phyloP scores from a whole-genome alignment of 2,113 vertebrate species.

The Sturnira hondurensis region DNA sequence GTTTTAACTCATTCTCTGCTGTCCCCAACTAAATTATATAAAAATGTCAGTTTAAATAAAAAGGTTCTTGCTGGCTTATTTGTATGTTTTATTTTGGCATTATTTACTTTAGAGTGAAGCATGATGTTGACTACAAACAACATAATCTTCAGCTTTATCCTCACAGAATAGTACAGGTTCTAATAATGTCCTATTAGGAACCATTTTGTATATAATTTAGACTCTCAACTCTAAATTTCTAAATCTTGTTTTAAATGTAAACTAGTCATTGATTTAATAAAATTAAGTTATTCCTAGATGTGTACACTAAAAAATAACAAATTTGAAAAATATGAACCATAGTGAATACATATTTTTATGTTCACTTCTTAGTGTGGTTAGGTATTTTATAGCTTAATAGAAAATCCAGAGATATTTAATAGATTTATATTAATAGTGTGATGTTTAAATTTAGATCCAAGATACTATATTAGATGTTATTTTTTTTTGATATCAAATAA shows the following conservation, averaged over 20 bases:
- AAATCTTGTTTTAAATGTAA: conserved; percentile 21
- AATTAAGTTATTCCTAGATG: not conserved
- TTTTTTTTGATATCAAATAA: not conserved
- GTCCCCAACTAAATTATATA: not conserved
- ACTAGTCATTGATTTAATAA: not conserved
- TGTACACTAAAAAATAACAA: not conserved
- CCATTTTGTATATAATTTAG: not conserved
- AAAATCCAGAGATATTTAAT: not conserved
- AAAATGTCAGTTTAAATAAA: not conserved
- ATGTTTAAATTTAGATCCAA: conserved; percentile 7
- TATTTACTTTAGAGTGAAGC: not conserved
- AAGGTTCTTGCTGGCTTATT: not conserved
- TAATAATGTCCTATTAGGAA: not conserved
- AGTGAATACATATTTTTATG: not conserved
- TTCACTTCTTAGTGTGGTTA: not conserved
- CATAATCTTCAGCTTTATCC: not conserved
- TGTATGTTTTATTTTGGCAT: not conserved
- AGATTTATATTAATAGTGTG: not conserved
- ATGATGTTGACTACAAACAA: not conserved
- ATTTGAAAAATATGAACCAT: not conserved
- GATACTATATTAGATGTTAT: not conserved
- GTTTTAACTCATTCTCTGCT: not conserved
- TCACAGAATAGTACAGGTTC: not conserved
- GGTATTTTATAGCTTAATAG: not conserved
- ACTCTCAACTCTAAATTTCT: not conserved